Evolutionary conservation across 2,113 vertebrate species (phyloP), one percentile per base, ranked within the genome.

Genomic region (Spilogale gracilis): DNA sequence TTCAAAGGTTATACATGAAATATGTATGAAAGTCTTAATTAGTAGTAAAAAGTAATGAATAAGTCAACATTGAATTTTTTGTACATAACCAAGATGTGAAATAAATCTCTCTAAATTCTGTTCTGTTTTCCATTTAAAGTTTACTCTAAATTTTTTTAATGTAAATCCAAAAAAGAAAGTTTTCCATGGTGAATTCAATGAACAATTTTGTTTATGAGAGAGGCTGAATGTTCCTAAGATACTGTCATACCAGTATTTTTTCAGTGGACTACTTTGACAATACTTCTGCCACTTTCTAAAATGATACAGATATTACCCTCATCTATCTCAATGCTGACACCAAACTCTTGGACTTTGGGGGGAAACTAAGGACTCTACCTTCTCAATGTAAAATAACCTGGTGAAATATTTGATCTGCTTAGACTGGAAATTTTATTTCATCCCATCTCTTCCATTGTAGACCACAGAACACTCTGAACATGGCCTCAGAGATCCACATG

Each of bases 401-500:
- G 67, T 54, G 65, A 74, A 89, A 9, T 60, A 78, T 30, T 76
- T 32, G 27, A 89, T 78, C 58, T 58, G 32, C n/a, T 43, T 56
- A 93, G 61, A 45, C 63, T 50, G 23, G 45, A 86, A 54, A 61
- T 89, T 61, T 32, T 67, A 25, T 67, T 63, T n/a, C 6, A 58
- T 63, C 38, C 9, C 30, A n/a, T 20, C 32, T 65, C n/a, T 91
- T 56, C 6, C 27, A 32, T 91, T 92, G 20, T 61, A 97, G 93
- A 60, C 32, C n/a, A 81, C 13, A 9, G 5, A 25, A 54, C 43
- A 50, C 10, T 3, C 20, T 27, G 14, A 32, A n/a, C 76, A 96
- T 97, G 97, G 91, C 25, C 21, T 52, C 87, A 50, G 67, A 90
- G 54, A 45, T 6, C 23, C 5, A 20, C 45, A 94, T 96, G 96